Base-by-base conservation (phyloP, 92 coral and sea anemone species). In the Hydrozoanthus gracilis region DNA sequence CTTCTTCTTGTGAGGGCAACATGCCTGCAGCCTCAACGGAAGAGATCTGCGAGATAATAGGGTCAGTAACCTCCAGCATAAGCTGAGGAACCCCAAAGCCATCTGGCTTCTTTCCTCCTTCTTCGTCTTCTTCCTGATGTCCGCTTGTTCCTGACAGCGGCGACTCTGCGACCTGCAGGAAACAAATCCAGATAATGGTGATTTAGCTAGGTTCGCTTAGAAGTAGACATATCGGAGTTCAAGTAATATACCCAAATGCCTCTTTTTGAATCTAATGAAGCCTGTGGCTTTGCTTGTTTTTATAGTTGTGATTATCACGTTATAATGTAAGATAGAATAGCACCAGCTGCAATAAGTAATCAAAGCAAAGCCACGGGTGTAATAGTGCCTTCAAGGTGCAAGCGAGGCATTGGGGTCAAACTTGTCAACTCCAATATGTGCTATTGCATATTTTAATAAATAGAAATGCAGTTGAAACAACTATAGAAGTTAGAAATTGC, bases 41-140 rank as follows among this genome's bases (percentile, higher is more conserved):
- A 20, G 91, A 92, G 80, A 91, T 91, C 82, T 92, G 92, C 13
- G 95, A 93, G 86, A 89, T 92, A 9, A 88, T 90, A 35, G 99
- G 99, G 74, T 86, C 83, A 2, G 82, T 83, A 6, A 92, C 94
- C 61, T 96, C 99, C 44, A 95, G 76, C 67, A 96, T 88, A 4
- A 96, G 79, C 77, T 96, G 98, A 9, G 98, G 97, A 2, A 96
- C 96, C 13, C 99, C 99, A 66, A 92, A 77, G 11, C 97, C 96
- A 71, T 96, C 99, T 45, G 91, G 93, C 71, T 91, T 93, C 54
- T 83, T 80, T 17, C 88, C 93, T 4, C 83, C 87, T 15, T 91
- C 91, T 8, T 96, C 99, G 7, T 96, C 98, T 3, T 96, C 98
- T 11, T 91, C 98, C 35, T 93, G 95, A 14, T 95, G 96, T 16